A percentile compares a stretch with the other conserved stretches of the same genome.
phyloP scores from a whole-genome alignment of 1,140 invertebrate species.

The Diorhabda sublineata region DNA sequence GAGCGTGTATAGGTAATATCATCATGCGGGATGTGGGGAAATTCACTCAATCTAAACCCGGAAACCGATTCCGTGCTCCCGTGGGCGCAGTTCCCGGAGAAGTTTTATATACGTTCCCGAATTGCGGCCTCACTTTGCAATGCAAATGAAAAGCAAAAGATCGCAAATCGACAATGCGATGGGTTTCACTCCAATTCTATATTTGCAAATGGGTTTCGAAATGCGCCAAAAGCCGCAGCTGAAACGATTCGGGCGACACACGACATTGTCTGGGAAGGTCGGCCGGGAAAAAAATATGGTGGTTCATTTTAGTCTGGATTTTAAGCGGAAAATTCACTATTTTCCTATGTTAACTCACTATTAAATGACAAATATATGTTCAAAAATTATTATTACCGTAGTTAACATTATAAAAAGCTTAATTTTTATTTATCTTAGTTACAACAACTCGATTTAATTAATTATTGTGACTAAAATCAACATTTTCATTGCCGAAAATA shows the following conservation, averaged over 20 bases:
- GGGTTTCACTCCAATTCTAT: conserved; percentile 42
- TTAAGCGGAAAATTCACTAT: too few species aligned
- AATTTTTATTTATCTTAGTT: too few species aligned
- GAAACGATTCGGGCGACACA: conserved; percentile 17
- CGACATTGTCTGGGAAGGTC: not conserved
- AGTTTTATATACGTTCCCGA: conserved; percentile 45
- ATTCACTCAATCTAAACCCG: conserved; percentile 48
- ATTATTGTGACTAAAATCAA: too few species aligned
- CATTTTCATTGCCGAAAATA: too few species aligned
- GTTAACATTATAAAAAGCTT: too few species aligned
- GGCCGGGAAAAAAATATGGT: not conserved
- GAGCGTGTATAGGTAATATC: conserved; percentile 40
- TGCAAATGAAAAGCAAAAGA: conserved; percentile 47
- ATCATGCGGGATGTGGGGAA: conserved; percentile 39
- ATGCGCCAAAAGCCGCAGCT: conserved; percentile 20
- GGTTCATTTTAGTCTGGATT: too few species aligned
- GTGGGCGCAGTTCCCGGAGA: conserved; percentile 38
- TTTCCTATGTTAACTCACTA: too few species aligned
- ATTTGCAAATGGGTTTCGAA: conserved; percentile 42
- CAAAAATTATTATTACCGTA: too few species aligned
- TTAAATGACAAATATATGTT: too few species aligned
- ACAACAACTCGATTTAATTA: too few species aligned
- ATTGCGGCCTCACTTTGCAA: conserved; percentile 45
- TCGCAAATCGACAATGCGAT: conserved; percentile 45
- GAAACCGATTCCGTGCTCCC: conserved; percentile 45